phyloP scores from a whole-genome alignment of 92 coral and sea anemone species.

The Porites cylindrica region DNA sequence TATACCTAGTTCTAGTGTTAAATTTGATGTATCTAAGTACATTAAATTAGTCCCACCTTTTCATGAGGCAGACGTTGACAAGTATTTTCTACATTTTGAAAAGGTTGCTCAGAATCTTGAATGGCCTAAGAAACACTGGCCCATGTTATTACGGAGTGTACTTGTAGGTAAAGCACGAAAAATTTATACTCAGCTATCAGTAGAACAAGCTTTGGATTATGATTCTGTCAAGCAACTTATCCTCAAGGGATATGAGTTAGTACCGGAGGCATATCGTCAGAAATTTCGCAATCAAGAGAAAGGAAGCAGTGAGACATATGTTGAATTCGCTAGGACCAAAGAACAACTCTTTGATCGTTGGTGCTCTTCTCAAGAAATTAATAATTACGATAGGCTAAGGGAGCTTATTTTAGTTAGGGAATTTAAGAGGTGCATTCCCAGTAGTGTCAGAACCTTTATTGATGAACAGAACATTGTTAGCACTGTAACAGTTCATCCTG shows the following conservation, averaged over 20 bases:
- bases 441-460: slow-evolving; percentile 43
- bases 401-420: slow-evolving; percentile 58
- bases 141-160: slow-evolving; percentile 30
- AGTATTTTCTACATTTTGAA: slow-evolving; percentile 52
- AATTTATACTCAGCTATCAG: slow-evolving; percentile 16
- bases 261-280: slow-evolving; percentile 77
- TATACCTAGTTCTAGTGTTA: slow-evolving; percentile 1
- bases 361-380: slow-evolving; percentile 57
- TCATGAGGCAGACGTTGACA: slow-evolving; percentile 21
- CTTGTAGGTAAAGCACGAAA: too few relatives aligned
- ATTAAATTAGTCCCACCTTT: slow-evolving; percentile 61
- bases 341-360: slow-evolving; percentile 73
- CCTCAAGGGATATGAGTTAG: slow-evolving; percentile 64
- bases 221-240: slow-evolving; percentile 1
- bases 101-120: slow-evolving; percentile 41
- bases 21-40: slow-evolving; percentile 52
- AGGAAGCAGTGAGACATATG: slow-evolving; percentile 39
- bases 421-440: slow-evolving; percentile 44
- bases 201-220: slow-evolving; percentile 52
- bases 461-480: not conserved
- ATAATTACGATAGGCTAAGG: slow-evolving; percentile 41
- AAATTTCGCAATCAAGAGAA: slow-evolving; percentile 53
- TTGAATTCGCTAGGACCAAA: slow-evolving; percentile 58
- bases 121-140: slow-evolving; percentile 51
- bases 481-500: not conserved